These are phyloP conservation scores for Ceyx margarethae DNA, from an alignment of 2,113 vertebrate species.

Conservation along the genomic window DNA sequence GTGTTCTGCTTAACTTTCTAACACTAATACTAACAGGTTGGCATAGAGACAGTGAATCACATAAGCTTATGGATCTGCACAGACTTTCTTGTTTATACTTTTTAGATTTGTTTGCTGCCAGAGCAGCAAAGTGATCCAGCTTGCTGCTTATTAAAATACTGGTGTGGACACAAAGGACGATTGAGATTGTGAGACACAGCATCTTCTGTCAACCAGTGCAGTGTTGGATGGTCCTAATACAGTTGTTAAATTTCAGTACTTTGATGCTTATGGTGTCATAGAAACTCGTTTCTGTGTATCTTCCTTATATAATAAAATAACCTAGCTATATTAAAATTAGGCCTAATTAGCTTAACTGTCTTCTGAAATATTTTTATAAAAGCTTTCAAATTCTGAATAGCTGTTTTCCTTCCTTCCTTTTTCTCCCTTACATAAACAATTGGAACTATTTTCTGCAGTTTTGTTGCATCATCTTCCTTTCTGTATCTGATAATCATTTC, in stretches of 20 bases:
- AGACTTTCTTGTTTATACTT: background rate
- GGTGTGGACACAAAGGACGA: background rate
- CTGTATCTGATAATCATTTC: background rate
- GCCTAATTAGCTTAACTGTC: background rate
- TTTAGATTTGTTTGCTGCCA: background rate
- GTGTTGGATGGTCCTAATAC: background rate
- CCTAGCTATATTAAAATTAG: background rate
- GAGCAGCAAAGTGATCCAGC: background rate
- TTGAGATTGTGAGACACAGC: background rate
- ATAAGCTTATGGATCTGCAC: background rate
- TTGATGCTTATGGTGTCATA: background rate
- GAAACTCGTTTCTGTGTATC: background rate
- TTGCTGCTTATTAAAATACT: background rate
- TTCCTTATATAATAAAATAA: background rate
- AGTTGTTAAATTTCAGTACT: background rate
- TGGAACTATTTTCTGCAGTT: background rate
- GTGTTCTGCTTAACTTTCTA: background rate
- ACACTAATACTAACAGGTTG: accelerated
- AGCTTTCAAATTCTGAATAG: background rate
- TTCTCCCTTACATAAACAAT: background rate
- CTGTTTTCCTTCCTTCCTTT: background rate
- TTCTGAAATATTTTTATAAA: background rate
- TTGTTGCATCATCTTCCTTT: background rate
- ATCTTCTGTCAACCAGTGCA: background rate
- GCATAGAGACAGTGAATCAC: background rate